Conservation (phyloP, 30 jellyfish, hydroid and myxozoan genomes). For the Hydra vulgaris region DNA sequence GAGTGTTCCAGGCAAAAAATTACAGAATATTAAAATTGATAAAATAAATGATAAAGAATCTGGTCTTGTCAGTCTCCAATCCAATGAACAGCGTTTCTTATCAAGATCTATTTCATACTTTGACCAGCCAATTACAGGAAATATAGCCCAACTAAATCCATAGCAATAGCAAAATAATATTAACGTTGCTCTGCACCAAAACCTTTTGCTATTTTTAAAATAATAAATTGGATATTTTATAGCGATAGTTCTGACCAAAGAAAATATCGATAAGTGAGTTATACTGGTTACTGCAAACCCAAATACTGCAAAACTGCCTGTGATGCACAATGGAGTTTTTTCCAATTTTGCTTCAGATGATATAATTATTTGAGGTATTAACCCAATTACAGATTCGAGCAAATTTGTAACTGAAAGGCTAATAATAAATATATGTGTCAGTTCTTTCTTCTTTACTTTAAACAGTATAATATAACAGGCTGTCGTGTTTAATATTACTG, state of each 20-base stretch:
- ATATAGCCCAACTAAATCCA: conserved; percentile 1
- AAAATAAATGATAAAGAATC: neutral
- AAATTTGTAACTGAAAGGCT: neutral
- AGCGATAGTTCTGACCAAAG: conserved; percentile 1
- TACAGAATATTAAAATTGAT: neutral
- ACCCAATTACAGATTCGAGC: neutral
- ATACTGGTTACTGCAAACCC: neutral
- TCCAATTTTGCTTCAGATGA: neutral
- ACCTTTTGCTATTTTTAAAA: neutral
- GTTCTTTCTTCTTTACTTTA: conserved; percentile 1
- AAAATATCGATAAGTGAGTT: neutral
- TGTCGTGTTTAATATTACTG: neutral
- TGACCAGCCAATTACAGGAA: neutral
- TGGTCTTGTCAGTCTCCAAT: neutral
- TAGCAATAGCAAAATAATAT: neutral
- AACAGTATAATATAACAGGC: neutral
- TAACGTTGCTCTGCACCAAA: neutral
- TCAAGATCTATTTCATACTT: conserved; percentile 5
- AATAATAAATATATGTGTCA: neutral
- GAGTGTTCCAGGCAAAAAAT: neutral
- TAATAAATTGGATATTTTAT: neutral
- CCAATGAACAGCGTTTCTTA: conserved; percentile 9
- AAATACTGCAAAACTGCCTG: neutral
- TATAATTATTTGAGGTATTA: neutral
- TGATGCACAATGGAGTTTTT: neutral